Base-by-base conservation (phyloP, 1,140 invertebrate genomes). In the Leucophenga varia region DNA sequence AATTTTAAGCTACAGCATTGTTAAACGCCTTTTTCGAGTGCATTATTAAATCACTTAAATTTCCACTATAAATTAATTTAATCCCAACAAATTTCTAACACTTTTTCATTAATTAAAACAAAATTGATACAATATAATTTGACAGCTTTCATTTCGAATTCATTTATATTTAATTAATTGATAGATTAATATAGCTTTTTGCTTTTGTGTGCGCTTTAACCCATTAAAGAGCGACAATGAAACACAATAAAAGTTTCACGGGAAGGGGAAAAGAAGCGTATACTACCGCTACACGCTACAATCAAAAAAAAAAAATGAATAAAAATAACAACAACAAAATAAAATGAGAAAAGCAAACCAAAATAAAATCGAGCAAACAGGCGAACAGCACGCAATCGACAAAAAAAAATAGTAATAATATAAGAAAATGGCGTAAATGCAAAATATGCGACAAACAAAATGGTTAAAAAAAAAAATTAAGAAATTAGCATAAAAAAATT, bases 401-500 rank as follows among this genome's bases (percentile, higher is more conserved):
- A 20, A 31, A 44, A 10, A 14, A 32, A 46, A 31, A 3, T 12
- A 19, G 8, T 14, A 7, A 17, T 14, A 31, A 16, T 41, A 32
- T 34, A 22, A 41, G 7, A 47, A 16, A n/a, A 3, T 2, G n/a
- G 10, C 10, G 8, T 17, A 34, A 20, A 6, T 42, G 57, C 31
- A 54, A 49, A 51, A 54, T 47, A 48, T 43, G 39, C 52, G 46
- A 46, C 41, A 48, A 45, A 41, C 38, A 42, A 40, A 41, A 42
- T 41, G 18, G 22, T 16, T 18, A 21, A 7, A 25, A 35, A 35
- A 25, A n/a, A 37, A 61, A 57, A 21, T 14, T 34, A 61, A 52
- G 37, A 69, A 69, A 69, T 68, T 61, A 69, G 60, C 57, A 69
- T 69, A 69, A 64, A 63, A 63, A 58, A 54, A n/a, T n/a, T n/a